These are phyloP conservation scores for Drosophila mojavensis DNA, from an alignment of 1,140 invertebrate species.

Conservation along the genomic window DNA sequence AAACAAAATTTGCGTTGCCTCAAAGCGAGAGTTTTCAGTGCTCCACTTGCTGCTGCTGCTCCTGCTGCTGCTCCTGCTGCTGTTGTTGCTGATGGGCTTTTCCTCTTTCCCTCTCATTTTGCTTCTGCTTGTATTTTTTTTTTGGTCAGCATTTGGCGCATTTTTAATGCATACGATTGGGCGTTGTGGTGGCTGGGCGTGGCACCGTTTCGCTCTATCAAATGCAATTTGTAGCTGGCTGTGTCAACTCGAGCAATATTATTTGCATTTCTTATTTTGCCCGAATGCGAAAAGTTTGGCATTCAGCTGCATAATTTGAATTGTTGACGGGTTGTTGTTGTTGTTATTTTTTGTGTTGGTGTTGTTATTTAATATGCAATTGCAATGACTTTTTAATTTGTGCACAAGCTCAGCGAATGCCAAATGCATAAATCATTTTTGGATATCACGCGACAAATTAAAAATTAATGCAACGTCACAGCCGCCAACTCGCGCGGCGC, in stretches of 20 bases:
- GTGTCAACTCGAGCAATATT: constrained; percentile 53
- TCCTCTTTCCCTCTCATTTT: constrained; percentile 4
- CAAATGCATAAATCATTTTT: constrained; percentile 69
- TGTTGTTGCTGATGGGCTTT: background rate
- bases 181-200: background rate
- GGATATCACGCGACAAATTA: constrained; percentile 61
- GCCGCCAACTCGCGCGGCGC: background rate
- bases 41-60: background rate
- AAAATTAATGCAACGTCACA: constrained; percentile 69
- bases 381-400: constrained; percentile 69
- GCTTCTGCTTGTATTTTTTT: background rate
- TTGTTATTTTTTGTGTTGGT: background rate
- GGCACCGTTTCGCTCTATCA: constrained; percentile 44
- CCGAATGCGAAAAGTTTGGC: constrained; percentile 37
- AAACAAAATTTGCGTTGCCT: constrained; percentile 58
- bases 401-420: constrained; percentile 37
- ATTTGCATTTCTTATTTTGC: constrained; percentile 67
- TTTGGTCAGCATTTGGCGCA: constrained; percentile 37
- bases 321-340: constrained; percentile 17
- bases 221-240: constrained; percentile 59
- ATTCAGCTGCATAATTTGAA: constrained; percentile 30
- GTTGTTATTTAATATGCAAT: constrained; percentile 38
- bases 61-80: constrained; percentile 1
- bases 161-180: constrained; percentile 46
- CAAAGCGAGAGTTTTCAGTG: constrained; percentile 45